Conservation (phyloP, 2,888 invertebrate genomes). For the Fabriciana adippe region DNA sequence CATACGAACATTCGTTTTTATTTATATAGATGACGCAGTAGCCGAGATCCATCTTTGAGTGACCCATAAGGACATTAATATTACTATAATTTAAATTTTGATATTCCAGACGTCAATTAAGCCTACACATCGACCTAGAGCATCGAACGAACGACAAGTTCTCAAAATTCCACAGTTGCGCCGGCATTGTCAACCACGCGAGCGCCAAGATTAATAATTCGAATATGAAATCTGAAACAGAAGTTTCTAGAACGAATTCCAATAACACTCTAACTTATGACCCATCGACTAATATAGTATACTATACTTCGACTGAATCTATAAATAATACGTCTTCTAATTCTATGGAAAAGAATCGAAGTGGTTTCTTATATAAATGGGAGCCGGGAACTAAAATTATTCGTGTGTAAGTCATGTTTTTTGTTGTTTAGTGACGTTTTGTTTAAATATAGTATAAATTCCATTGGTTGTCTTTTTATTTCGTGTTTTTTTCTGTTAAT, state of each 20-base stretch:
- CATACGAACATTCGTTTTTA: too few relatives aligned
- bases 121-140: constrained; percentile 60
- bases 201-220: constrained; percentile 29
- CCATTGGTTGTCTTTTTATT: constrained; percentile 13
- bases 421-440: constrained; percentile 41
- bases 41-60: too few relatives aligned
- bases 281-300: constrained; percentile 61
- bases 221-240: constrained; percentile 38
- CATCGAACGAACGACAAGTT: constrained; percentile 58
- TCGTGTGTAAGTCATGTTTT: constrained; percentile 50
- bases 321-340: constrained; percentile 46
- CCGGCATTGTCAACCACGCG: constrained; percentile 48
- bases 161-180: constrained; percentile 63
- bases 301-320: constrained; percentile 57
- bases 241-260: background rate
- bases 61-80: background rate
- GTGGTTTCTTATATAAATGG: constrained; percentile 60
- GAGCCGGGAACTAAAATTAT: constrained; percentile 69
- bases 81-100: background rate
- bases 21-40: too few relatives aligned
- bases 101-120: constrained; percentile 60
- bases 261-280: constrained; percentile 52
- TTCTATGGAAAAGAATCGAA: constrained; percentile 50
- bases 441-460: constrained; percentile 30
- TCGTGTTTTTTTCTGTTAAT: background rate